phyloP scores from a whole-genome alignment of 2,113 vertebrate species.

The Azemiops feae region DNA sequence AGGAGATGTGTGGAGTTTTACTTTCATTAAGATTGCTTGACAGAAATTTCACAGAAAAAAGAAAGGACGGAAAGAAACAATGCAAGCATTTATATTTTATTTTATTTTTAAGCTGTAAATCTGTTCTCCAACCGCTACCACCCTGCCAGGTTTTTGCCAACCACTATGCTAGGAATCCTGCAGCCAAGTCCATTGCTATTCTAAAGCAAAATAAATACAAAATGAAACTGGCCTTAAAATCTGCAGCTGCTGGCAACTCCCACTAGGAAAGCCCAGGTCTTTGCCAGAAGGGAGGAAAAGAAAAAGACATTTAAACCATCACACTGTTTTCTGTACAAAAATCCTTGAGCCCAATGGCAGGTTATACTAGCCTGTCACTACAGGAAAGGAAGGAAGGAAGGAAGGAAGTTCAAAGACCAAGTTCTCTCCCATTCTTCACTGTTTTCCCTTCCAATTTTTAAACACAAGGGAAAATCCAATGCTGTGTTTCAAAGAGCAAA shows the following conservation, averaged over 20 bases:
- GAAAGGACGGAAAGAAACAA: background rate
- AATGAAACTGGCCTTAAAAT: slow-evolving; percentile 42
- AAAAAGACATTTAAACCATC: background rate
- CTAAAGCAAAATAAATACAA: slow-evolving; percentile 42
- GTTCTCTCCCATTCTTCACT: background rate
- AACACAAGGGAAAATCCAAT: slow-evolving; percentile 26
- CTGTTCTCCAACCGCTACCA: background rate
- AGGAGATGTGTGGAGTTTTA: background rate
- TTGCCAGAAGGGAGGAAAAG: background rate
- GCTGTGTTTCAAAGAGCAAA: slow-evolving; percentile 30
- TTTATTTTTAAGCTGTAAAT: background rate
- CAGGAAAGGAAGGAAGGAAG: background rate
- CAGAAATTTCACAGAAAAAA: background rate
- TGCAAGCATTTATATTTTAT: background rate
- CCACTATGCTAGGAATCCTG: background rate
- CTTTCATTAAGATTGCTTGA: background rate
- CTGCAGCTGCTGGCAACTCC: slow-evolving; percentile 50
- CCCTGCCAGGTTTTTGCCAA: background rate
- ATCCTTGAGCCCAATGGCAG: slow-evolving; percentile 20
- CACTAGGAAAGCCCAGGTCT: slow-evolving; percentile 59
- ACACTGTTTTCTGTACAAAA: slow-evolving; percentile 1
- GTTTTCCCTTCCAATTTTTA: slow-evolving; percentile 18
- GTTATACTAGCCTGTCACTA: background rate
- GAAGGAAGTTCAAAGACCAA: slow-evolving; percentile 19
- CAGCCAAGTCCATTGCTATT: background rate